Percentiles rank a stretch among this genome's conserved stretches.
phyloP scores from a whole-genome alignment of 1,140 invertebrate species.

The Bacillus rossius region DNA sequence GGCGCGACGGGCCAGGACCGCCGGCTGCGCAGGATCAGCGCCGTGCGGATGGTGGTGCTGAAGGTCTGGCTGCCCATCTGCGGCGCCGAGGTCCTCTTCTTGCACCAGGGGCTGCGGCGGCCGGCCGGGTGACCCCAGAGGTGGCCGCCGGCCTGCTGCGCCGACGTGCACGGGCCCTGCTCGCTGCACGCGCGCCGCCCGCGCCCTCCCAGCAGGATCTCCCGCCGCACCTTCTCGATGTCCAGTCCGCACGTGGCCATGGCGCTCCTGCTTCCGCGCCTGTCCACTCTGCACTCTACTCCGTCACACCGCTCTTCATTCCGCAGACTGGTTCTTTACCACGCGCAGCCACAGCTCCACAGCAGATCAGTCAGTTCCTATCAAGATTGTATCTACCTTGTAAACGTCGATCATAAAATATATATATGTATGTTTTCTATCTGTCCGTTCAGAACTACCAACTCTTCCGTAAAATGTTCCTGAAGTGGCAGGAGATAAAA shows the following conservation, averaged over 20 bases:
- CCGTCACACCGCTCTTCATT: too few relatives aligned
- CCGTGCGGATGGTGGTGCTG: slow-evolving; percentile 22
- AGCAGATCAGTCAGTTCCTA: too few relatives aligned
- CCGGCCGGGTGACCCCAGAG: slow-evolving; percentile 26
- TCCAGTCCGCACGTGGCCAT: slow-evolving; percentile 18
- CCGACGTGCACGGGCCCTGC: slow-evolving; percentile 21
- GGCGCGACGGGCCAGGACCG: slow-evolving; percentile 35
- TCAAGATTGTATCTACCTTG: too few relatives aligned
- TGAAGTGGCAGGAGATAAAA: too few relatives aligned
- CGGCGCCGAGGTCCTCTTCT: slow-evolving; percentile 31
- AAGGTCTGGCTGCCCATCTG: slow-evolving; percentile 21
- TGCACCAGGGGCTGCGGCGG: slow-evolving; percentile 25
- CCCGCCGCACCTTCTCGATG: slow-evolving; percentile 26
- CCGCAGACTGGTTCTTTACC: too few relatives aligned
- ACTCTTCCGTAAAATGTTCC: too few relatives aligned
- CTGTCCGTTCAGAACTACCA: too few relatives aligned
- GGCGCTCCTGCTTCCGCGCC: background rate
- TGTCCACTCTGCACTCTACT: too few relatives aligned
- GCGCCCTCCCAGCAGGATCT: slow-evolving; percentile 23
- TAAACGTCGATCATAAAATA: too few relatives aligned
- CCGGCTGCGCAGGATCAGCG: slow-evolving; percentile 28
- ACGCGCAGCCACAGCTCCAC: too few relatives aligned
- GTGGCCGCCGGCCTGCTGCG: slow-evolving; percentile 14
- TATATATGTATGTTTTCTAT: too few relatives aligned
- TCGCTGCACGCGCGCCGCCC: slow-evolving; percentile 26